Evolutionary conservation across 2,113 vertebrate species (phyloP).

Genomic region (Pongo pygmaeus): DNA sequence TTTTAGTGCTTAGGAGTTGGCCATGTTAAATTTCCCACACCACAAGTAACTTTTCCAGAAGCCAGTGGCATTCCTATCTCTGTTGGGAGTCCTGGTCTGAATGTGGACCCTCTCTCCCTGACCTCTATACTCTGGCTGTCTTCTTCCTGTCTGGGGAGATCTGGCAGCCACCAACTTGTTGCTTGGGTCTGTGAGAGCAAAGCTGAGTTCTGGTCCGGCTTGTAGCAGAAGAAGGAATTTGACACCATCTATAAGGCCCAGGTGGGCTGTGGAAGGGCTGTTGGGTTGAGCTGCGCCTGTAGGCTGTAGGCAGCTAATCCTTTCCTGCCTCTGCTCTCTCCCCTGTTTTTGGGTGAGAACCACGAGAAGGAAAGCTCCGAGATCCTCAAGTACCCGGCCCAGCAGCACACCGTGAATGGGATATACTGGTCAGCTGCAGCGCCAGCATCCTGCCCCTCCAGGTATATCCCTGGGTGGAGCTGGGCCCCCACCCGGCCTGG

Average conservation of each 20-base stretch:
- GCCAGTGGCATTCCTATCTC: neutral
- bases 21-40: neutral
- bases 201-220: constrained; percentile 96
- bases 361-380: constrained; percentile 98
- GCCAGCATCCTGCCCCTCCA: constrained; percentile 97
- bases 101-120: neutral
- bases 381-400: constrained; percentile 97
- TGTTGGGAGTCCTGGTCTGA: neutral
- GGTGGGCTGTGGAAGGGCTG: constrained; percentile 62
- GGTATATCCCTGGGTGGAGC: constrained; percentile 75
- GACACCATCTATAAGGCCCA: constrained; percentile 99
- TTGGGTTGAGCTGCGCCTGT: too few relatives aligned
- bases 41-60: neutral
- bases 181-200: constrained; percentile 98
- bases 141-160: neutral
- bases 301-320: neutral
- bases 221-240: constrained; percentile 98
- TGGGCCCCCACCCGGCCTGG: rapidly evolving
- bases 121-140: neutral
- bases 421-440: constrained; percentile 97
- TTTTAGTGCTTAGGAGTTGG: neutral
- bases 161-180: constrained; percentile 94
- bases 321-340: neutral
- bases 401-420: constrained; percentile 99
- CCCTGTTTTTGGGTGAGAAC: constrained; percentile 91